phyloP scores from a whole-genome alignment of 1,140 invertebrate species.

The Plodia interpunctella region DNA sequence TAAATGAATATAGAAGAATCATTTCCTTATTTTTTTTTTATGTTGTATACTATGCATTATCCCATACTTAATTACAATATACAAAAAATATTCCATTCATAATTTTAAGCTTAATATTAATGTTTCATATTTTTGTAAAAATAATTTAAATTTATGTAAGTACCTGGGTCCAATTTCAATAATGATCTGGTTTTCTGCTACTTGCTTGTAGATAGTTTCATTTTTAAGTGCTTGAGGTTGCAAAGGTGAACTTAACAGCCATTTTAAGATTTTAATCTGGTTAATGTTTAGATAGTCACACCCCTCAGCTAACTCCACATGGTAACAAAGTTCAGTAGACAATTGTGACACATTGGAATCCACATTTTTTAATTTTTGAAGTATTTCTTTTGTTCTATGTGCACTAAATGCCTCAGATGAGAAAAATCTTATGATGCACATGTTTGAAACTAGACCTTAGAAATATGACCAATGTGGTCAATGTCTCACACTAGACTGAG shows the following conservation, averaged over 20 bases:
- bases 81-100: no score
- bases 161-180: constrained; percentile 91
- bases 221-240: constrained; percentile 75
- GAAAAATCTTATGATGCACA: constrained; percentile 72
- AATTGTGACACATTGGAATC: constrained; percentile 71
- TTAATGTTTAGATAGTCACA: constrained; percentile 71
- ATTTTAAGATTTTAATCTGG: constrained; percentile 80
- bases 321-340: constrained; percentile 88
- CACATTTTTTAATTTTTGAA: constrained; percentile 57
- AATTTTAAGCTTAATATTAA: no score
- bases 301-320: constrained; percentile 81
- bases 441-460: constrained; percentile 19
- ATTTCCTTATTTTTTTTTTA: no score
- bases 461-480: constrained; percentile 8
- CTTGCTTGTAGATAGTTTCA: constrained; percentile 59
- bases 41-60: no score
- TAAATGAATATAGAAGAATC: no score
- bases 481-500: constrained; percentile 18
- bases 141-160: no score
- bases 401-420: constrained; percentile 61
- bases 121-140: no score
- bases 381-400: constrained; percentile 67
- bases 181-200: constrained; percentile 67
- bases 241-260: constrained; percentile 84
- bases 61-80: no score